Conservation (phyloP, 2,113 vertebrate species). For the Neogobius melanostomus region DNA sequence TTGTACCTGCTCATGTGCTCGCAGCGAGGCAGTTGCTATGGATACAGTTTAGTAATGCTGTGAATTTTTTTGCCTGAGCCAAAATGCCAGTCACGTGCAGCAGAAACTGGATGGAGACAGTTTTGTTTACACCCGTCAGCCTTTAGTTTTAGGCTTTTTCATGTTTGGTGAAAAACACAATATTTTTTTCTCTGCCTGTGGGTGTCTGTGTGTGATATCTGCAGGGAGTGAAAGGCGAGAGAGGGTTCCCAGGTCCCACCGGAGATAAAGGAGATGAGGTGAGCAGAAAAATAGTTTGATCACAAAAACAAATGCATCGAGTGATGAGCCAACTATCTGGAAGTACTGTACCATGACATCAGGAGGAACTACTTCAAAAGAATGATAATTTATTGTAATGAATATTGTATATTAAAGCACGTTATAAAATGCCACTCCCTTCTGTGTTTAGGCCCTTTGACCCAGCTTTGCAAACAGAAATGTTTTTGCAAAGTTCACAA, state of each 20-base stretch:
- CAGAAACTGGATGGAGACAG: constrained; percentile 22
- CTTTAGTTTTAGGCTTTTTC: constrained; percentile 34
- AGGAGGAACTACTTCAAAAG: constrained; percentile 36
- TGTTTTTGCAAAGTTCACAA: neutral
- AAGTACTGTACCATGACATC: constrained; percentile 46
- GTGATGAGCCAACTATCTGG: constrained; percentile 20
- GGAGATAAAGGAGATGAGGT: constrained; percentile 97
- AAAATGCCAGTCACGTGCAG: constrained; percentile 39
- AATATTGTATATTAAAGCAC: constrained; percentile 22
- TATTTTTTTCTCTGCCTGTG: constrained; percentile 9
- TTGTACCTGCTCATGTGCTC: constrained; percentile 17
- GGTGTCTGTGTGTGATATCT: constrained; percentile 44
- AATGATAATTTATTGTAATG: constrained; percentile 51
- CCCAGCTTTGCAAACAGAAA: constrained; percentile 5
- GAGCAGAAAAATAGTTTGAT: constrained; percentile 40
- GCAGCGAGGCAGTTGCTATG: constrained; percentile 66
- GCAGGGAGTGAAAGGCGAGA: constrained; percentile 94
- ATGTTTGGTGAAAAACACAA: constrained; percentile 37
- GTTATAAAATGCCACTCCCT: constrained; percentile 37
- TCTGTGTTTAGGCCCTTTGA: constrained; percentile 22
- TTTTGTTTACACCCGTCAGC: constrained; percentile 47
- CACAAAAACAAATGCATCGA: constrained; percentile 32
- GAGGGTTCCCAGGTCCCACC: constrained; percentile 87
- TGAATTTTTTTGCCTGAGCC: constrained; percentile 16
- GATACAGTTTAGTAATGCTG: constrained; percentile 54